Evolutionary conservation across 2,888 invertebrate genomes (phyloP), one percentile per base, ranked within the genome.

Genomic region (Chorisops tibialis): DNA sequence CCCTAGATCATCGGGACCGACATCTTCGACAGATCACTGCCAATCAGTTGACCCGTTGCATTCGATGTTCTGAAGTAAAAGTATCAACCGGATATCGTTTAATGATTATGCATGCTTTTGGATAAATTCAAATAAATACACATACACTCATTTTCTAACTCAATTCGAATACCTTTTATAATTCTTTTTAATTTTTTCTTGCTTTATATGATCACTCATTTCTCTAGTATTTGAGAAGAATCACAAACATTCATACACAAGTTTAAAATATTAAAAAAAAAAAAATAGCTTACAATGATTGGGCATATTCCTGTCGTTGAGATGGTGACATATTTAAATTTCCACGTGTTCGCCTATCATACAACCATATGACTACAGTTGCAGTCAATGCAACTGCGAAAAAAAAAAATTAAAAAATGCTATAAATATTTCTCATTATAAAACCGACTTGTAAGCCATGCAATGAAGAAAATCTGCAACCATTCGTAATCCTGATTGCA

Each of bases 391-490:
- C 85, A 72, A 90, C 91, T 89, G 61, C 1, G n/a, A 70, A 59
- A 21, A 37, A 49, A 54, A 61, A 19, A 47, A 4, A 2, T 41
- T 43, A 43, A 14, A 39, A 54, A 41, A 56, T 47, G n/a, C n/a
- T n/a, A n/a, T n/a, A n/a, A n/a, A 7, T 14, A 11, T 50, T 12
- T n/a, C n/a, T n/a, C 7, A 11, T 11, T 7, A 21, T 30, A 11
- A 6, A 35, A 35, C 43, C 45, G 82, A 93, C 93, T 79, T 76
- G 86, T 84, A 3, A 98, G 82, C 80, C 91, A 93, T 54, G 84
- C 83, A 63, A 96, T 82, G 82, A 96, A 97, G 79, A 96, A 96
- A 70, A 95, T 83, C 81, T 97, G 96, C 65, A 97, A 79, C 81
- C 91, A 87, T 47, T 91, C 82, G 73, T 94, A 96, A 65, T 72